Evolutionary conservation across 53 echinoderm and acorn worm species (phyloP).

Genomic region (Temnopleurus reevesii): DNA sequence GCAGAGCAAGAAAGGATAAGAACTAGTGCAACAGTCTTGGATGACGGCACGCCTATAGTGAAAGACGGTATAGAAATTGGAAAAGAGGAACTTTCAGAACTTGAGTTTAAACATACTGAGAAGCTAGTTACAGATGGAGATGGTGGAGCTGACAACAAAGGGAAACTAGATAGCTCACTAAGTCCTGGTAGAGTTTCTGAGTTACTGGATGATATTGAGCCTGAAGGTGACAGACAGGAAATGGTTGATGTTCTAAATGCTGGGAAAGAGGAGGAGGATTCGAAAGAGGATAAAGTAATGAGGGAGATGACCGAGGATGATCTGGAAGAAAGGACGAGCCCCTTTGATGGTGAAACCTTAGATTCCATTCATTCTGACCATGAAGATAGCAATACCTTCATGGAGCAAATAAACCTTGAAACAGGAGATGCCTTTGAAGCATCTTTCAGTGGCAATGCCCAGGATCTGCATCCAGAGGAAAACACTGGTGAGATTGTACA

Average conservation of each 20-base stretch:
- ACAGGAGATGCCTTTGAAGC: background rate
- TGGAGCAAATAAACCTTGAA: constrained; percentile 20
- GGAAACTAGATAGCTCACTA: background rate
- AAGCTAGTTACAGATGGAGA: background rate
- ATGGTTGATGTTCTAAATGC: background rate
- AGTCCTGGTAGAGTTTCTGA: background rate
- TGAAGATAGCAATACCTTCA: constrained; percentile 27
- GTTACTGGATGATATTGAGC: background rate
- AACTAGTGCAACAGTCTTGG: background rate
- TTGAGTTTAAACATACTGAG: background rate
- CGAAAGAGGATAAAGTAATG: background rate
- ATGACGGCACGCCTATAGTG: background rate
- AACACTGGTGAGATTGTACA: background rate
- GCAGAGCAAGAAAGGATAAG: background rate
- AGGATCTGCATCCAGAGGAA: background rate
- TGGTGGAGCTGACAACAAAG: background rate
- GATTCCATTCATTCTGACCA: background rate
- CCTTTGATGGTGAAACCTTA: background rate
- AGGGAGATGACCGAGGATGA: background rate
- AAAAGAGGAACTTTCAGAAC: background rate
- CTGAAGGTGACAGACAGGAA: background rate
- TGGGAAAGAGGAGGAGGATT: background rate
- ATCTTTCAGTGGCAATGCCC: background rate
- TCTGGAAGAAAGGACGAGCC: background rate
- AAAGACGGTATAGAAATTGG: background rate